Percentiles rank a stretch among this genome's conserved stretches.
phyloP scores from a whole-genome alignment of 92 coral and sea anemone genomes.

The Parazoanthus swiftii region DNA sequence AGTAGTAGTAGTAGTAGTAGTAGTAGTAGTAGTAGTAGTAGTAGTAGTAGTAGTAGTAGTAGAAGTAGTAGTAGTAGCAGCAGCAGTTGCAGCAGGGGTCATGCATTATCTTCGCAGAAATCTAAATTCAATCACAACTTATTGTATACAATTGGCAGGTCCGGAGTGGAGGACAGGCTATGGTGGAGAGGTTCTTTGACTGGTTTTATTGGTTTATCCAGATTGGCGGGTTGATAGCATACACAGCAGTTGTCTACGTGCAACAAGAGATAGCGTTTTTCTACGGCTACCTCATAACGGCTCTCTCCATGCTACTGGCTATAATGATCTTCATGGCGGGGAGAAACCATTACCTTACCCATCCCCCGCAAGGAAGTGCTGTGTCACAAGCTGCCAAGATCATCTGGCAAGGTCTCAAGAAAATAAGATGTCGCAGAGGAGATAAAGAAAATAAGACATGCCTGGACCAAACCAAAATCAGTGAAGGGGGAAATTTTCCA shows the following conservation, averaged over 20 bases:
- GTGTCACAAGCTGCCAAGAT: slow-evolving; percentile 51
- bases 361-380: slow-evolving; percentile 58
- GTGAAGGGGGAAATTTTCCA: neutral
- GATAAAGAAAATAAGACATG: neutral
- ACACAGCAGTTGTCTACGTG: slow-evolving; percentile 61
- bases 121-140: no score
- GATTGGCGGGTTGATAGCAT: slow-evolving; percentile 60
- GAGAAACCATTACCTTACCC: slow-evolving; percentile 35
- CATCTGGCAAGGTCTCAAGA: slow-evolving; percentile 2
- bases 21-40: no score
- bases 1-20: no score
- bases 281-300: slow-evolving; percentile 67
- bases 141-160: slow-evolving; percentile 33
- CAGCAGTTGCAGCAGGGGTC: no score
- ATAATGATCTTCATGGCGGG: slow-evolving; percentile 60
- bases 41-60: no score
- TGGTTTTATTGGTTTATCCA: slow-evolving; percentile 79
- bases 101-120: no score
- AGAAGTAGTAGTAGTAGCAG: no score
- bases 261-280: slow-evolving; percentile 71
- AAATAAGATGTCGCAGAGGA: neutral
- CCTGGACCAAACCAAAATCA: slow-evolving; percentile 21
- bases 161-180: slow-evolving; percentile 32
- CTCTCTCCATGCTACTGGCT: slow-evolving; percentile 44
- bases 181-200: slow-evolving; percentile 59